A percentile compares a stretch with the other conserved stretches of the same genome.
Evolutionary conservation across 2,113 vertebrate species (phyloP).

Genomic region (Corythornis cristatus): DNA sequence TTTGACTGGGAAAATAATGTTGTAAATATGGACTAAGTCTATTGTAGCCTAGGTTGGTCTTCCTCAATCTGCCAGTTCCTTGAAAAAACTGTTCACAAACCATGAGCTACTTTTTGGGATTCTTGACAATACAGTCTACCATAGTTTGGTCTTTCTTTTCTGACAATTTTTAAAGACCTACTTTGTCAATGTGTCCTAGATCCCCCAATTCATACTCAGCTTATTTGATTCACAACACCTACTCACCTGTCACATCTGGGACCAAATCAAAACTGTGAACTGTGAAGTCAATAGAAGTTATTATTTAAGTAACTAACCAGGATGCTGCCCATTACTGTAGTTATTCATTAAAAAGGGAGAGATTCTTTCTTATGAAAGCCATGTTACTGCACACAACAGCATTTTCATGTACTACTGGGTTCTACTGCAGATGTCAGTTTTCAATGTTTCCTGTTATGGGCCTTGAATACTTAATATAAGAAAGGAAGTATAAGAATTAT

Average conservation of each 20-base stretch:
- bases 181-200: background rate
- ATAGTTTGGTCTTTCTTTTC: background rate
- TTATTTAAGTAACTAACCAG: background rate
- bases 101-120: background rate
- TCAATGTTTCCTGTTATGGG: background rate
- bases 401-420: background rate
- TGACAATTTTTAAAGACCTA: background rate
- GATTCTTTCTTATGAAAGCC: background rate
- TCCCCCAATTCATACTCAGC: background rate
- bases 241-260: background rate
- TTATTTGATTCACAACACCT: background rate
- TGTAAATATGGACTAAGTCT: background rate
- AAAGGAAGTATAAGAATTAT: background rate
- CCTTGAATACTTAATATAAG: background rate
- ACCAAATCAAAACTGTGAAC: background rate
- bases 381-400: background rate
- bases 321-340: background rate
- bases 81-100: background rate
- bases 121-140: background rate
- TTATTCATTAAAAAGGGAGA: background rate
- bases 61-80: background rate
- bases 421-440: background rate
- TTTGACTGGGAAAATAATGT: background rate
- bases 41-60: background rate
- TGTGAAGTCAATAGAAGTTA: background rate